Percentiles rank a stretch among this genome's conserved stretches.
These are phyloP conservation scores for Pangasius krempfi DNA, from an alignment of 2,797 vertebrate species.

Conservation along the genomic window DNA sequence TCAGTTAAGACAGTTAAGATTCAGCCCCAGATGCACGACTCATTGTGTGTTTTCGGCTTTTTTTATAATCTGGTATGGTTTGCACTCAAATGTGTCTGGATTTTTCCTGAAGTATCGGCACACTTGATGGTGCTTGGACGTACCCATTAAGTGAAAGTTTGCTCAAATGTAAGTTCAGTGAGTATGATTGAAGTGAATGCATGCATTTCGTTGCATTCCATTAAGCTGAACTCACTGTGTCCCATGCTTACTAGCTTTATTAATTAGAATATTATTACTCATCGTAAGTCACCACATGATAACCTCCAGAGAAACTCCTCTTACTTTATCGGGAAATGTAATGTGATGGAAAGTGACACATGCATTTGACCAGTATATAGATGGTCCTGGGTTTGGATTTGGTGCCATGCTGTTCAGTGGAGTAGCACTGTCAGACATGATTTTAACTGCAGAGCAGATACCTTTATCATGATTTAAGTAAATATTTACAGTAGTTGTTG, in stretches of 20 bases:
- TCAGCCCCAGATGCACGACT: background rate
- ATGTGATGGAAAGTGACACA: no score
- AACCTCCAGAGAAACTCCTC: no score
- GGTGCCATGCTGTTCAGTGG: background rate
- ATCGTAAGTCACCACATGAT: no score
- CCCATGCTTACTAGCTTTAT: no score
- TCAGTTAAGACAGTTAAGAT: background rate
- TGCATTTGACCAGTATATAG: no score
- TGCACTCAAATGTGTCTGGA: background rate
- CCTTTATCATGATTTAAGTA: background rate
- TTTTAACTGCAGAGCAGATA: background rate
- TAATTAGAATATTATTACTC: no score
- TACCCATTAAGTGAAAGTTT: background rate
- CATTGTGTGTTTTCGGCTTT: background rate
- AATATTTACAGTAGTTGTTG: background rate
- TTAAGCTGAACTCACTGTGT: background rate
- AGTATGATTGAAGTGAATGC: background rate
- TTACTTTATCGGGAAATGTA: no score
- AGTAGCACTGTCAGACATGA: background rate
- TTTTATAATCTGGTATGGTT: background rate
- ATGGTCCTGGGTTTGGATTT: background rate
- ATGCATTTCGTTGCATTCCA: background rate
- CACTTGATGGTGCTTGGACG: background rate
- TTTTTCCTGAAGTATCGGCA: background rate
- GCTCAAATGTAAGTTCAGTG: background rate